A percentile compares a stretch with the other conserved stretches of the same genome.
These are phyloP conservation scores for Watsonalla cultraria DNA, from an alignment of 2,888 invertebrate species.

Conservation along the genomic window DNA sequence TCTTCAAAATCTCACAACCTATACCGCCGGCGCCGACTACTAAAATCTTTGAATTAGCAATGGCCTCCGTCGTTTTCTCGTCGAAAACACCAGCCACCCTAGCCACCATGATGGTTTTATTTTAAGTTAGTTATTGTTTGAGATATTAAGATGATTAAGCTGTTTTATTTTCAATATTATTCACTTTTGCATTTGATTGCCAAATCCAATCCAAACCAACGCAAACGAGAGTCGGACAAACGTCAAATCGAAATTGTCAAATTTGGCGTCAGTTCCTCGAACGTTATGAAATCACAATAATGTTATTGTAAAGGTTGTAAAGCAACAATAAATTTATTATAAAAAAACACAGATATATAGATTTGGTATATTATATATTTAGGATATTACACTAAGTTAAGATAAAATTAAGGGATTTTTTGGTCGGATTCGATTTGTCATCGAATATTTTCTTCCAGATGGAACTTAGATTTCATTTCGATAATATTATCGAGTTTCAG, in stretches of 20 bases:
- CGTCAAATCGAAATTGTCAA: conserved; percentile 35
- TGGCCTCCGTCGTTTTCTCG: conserved; percentile 80
- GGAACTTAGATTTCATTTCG: too few species aligned
- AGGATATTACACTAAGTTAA: too few species aligned
- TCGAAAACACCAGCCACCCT: conserved; percentile 83
- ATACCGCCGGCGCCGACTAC: conserved; percentile 99
- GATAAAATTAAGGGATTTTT: too few species aligned
- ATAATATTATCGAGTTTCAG: too few species aligned
- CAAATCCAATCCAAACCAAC: conserved; percentile 27
- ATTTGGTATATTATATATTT: too few species aligned
- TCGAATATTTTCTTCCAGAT: too few species aligned
- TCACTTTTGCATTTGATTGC: too few species aligned
- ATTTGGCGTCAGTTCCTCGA: conserved; percentile 50
- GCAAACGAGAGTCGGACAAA: conserved; percentile 24
- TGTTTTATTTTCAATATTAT: conserved; percentile 18
- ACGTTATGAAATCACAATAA: conserved; percentile 12
- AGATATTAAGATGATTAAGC: conserved; percentile 14
- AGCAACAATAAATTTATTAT: neutral
- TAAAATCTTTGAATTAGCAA: conserved; percentile 85
- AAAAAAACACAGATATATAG: conserved; percentile 1
- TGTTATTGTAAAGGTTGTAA: too few species aligned
- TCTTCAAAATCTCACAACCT: conserved; percentile 98
- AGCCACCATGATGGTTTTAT: conserved; percentile 79
- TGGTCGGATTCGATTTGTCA: too few species aligned
- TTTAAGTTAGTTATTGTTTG: conserved; percentile 14